Conservation (phyloP, 2,113 vertebrate species). For the Bubo bubo region DNA sequence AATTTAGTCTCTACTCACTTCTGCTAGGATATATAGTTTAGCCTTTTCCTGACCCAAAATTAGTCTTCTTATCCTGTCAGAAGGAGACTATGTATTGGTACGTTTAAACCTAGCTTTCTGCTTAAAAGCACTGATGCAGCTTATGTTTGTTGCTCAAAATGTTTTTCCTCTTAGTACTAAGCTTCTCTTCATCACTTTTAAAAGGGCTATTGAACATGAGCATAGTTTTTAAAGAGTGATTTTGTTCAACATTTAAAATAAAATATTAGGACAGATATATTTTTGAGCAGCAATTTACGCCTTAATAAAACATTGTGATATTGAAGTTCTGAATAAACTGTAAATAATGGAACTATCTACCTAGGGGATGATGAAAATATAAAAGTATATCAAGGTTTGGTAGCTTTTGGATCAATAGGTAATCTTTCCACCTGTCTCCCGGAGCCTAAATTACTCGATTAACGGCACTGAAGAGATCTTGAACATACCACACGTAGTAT, state of each 20-base stretch:
- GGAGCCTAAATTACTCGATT: conserved; percentile 59
- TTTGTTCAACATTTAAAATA: conserved; percentile 35
- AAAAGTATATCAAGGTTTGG: conserved; percentile 43
- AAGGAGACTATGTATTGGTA: not conserved
- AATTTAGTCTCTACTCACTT: not conserved
- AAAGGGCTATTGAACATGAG: not conserved
- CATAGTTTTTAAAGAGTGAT: conserved; percentile 45
- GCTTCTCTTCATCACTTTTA: conserved; percentile 24
- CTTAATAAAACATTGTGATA: conserved; percentile 43
- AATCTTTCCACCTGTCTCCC: conserved; percentile 59
- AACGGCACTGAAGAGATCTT: conserved; percentile 18
- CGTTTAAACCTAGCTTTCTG: not conserved
- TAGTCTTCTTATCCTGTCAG: not conserved
- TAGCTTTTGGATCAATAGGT: conserved; percentile 67
- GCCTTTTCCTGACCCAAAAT: conserved; percentile 12
- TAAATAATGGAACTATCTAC: conserved; percentile 56
- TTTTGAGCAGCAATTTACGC: conserved; percentile 37
- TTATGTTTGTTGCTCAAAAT: not conserved
- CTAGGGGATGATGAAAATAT: conserved; percentile 11
- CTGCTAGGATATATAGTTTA: not conserved
- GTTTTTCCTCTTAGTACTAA: not conserved
- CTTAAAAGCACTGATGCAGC: not conserved
- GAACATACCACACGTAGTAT: not conserved
- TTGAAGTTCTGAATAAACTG: conserved; percentile 45
- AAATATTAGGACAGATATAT: conserved; percentile 61